Evolutionary conservation across 2,888 invertebrate species (phyloP).

Genomic region (Cryptosula pallasiana): DNA sequence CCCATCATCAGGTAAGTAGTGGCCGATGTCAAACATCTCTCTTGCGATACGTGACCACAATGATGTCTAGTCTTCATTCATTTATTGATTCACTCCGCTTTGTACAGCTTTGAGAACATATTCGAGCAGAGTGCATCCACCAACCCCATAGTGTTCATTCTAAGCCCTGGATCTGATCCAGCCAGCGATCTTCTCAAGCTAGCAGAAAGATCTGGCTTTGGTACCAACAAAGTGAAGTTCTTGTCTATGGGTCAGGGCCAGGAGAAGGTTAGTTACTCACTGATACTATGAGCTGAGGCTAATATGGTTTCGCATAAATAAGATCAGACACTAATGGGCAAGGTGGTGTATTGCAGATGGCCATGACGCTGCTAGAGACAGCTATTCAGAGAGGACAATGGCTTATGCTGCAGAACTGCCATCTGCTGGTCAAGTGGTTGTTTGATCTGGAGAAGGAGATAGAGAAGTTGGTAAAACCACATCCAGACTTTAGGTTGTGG

Average conservation of each 20-base stretch:
- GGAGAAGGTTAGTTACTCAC: constrained; percentile 42
- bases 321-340: no score
- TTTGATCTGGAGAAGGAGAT: constrained; percentile 75
- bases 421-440: constrained; percentile 74
- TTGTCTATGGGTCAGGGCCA: constrained; percentile 56
- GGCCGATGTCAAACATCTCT: no score
- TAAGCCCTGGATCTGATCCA: constrained; percentile 55
- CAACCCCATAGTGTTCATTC: constrained; percentile 56
- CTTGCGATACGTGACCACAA: no score
- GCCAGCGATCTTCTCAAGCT: constrained; percentile 54
- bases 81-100: background rate
- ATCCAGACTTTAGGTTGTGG: constrained; percentile 88
- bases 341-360: constrained; percentile 60
- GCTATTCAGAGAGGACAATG: constrained; percentile 66
- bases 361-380: constrained; percentile 56
- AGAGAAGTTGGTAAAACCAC: constrained; percentile 72
- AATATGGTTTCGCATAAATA: background rate
- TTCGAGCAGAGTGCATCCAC: constrained; percentile 76
- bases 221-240: constrained; percentile 53
- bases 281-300: background rate
- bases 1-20: constrained; percentile 64
- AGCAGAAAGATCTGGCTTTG: constrained; percentile 54
- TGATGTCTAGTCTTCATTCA: no score
- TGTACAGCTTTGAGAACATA: constrained; percentile 66
- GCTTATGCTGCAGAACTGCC: constrained; percentile 90